Percentiles rank a stretch among this genome's conserved stretches.
Conservation (phyloP, 2,888 invertebrate species). For the Andrena minutula region DNA sequence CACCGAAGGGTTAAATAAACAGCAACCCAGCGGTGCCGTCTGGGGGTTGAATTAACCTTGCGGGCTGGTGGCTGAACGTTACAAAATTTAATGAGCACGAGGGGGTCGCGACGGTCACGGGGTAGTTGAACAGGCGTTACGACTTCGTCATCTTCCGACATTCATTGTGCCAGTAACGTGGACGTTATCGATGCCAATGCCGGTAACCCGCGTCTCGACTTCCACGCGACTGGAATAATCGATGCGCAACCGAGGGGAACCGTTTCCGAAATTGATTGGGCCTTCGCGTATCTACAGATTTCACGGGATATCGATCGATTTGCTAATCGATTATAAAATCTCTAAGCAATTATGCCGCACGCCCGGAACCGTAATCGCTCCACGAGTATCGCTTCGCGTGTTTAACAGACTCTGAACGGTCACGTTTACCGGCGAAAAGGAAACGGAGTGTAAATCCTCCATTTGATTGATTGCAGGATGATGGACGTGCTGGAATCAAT, state of each 20-base stretch:
- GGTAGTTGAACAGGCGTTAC: neutral
- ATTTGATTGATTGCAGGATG: constrained; percentile 56
- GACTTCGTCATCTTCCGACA: neutral
- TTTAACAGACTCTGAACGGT: neutral
- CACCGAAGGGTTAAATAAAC: constrained; percentile 17
- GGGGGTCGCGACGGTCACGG: neutral
- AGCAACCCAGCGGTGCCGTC: neutral
- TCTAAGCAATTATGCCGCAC: neutral
- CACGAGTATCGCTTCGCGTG: neutral
- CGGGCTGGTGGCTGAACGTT: neutral
- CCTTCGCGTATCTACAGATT: constrained; percentile 33
- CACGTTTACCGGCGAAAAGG: neutral
- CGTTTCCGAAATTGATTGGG: constrained; percentile 40
- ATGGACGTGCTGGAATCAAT: constrained; percentile 50
- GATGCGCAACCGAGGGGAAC: constrained; percentile 14
- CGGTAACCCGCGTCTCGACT: constrained; percentile 1
- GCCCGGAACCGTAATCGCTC: neutral
- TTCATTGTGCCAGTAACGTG: constrained; percentile 23
- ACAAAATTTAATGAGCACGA: constrained; percentile 1
- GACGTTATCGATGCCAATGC: constrained; percentile 39
- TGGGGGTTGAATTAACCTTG: constrained; percentile 1
- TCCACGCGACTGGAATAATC: constrained; percentile 32
- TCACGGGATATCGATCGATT: constrained; percentile 34
- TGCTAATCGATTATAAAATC: constrained; percentile 21
- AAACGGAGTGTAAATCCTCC: neutral